phyloP scores from a whole-genome alignment of 2,888 invertebrate species.

The Elegia similella region DNA sequence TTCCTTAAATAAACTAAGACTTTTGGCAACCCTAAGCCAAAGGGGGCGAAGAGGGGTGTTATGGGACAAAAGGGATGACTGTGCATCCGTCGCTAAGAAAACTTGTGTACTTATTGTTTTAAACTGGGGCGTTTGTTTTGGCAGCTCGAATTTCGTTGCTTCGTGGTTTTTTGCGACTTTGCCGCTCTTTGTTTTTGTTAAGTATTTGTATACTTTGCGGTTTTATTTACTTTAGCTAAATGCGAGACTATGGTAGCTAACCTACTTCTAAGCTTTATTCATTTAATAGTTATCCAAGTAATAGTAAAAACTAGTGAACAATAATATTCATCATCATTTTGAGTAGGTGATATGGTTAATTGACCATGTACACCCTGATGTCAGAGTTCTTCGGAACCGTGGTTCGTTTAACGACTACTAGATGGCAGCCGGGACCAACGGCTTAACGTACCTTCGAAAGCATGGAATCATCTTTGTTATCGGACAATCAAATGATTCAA shows the following conservation, averaged over 20 bases:
- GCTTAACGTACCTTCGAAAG: too few relatives aligned
- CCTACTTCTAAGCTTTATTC: neutral
- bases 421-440: too few relatives aligned
- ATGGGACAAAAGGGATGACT: slow-evolving; percentile 14
- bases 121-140: slow-evolving; percentile 12
- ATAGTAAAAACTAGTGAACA: too few relatives aligned
- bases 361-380: too few relatives aligned
- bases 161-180: slow-evolving; percentile 6
- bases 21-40: neutral
- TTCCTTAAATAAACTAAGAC: neutral
- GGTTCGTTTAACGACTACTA: too few relatives aligned
- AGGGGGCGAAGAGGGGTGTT: slow-evolving; percentile 3
- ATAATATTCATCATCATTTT: too few relatives aligned
- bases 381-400: too few relatives aligned
- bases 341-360: too few relatives aligned
- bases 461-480: too few relatives aligned
- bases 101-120: slow-evolving; percentile 17
- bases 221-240: neutral
- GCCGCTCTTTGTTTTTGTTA: slow-evolving; percentile 1
- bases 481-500: too few relatives aligned
- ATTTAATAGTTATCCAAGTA: too few relatives aligned
- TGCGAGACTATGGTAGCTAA: neutral
- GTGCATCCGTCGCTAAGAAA: slow-evolving; percentile 14
- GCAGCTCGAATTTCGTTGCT: slow-evolving; percentile 2
- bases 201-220: neutral